Evolutionary conservation across 2,888 invertebrate genomes (phyloP).

Genomic region (Aspidiotus rigidus): DNA sequence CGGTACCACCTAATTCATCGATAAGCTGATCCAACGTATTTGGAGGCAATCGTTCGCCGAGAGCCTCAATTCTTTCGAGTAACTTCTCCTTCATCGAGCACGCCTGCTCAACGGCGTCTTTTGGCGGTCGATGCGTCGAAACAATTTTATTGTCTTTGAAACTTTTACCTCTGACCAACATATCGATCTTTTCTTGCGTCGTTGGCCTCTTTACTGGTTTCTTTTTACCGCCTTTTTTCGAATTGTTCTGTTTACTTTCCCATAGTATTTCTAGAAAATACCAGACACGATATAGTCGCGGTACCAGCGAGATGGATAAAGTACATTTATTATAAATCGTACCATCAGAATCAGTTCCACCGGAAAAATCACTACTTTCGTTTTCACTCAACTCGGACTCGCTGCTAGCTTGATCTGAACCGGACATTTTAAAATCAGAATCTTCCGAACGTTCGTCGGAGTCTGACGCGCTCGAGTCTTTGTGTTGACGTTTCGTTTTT

Average conservation of each 20-base stretch:
- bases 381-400: slow-evolving; percentile 46
- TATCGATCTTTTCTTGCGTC: slow-evolving; percentile 72
- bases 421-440: slow-evolving; percentile 51
- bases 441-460: slow-evolving; percentile 54
- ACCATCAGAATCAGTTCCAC: slow-evolving; percentile 70
- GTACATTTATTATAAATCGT: slow-evolving; percentile 40
- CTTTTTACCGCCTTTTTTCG: slow-evolving; percentile 55
- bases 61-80: slow-evolving; percentile 68
- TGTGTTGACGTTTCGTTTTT: slow-evolving; percentile 51
- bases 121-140: slow-evolving; percentile 54
- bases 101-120: slow-evolving; percentile 78
- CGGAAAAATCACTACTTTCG: slow-evolving; percentile 74
- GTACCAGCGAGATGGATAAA: not conserved
- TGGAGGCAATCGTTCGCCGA: slow-evolving; percentile 82
- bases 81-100: slow-evolving; percentile 89
- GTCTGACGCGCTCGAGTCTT: slow-evolving; percentile 49
- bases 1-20: slow-evolving; percentile 94
- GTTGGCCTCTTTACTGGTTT: slow-evolving; percentile 51
- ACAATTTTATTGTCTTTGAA: slow-evolving; percentile 28
- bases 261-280: slow-evolving; percentile 12
- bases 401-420: slow-evolving; percentile 41
- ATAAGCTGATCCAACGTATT: slow-evolving; percentile 98
- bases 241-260: slow-evolving; percentile 38
- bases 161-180: slow-evolving; percentile 48
- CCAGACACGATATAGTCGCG: not conserved